Percentiles rank a stretch among this genome's conserved stretches.
Evolutionary conservation across 2,797 vertebrate genomes (phyloP).

Genomic region (Buphagus erythrorhynchus): DNA sequence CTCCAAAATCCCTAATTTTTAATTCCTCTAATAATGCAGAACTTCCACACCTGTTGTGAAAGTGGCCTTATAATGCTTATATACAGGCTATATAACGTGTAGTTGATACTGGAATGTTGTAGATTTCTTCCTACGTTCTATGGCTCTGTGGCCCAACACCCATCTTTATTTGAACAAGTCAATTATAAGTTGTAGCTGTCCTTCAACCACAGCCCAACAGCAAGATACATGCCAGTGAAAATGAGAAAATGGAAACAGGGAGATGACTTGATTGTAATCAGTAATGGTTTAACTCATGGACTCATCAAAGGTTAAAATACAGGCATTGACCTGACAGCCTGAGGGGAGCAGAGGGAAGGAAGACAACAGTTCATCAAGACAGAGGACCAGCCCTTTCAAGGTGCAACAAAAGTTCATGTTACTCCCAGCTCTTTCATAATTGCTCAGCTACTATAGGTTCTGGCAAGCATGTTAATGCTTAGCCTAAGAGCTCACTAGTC

Average conservation of each 20-base stretch:
- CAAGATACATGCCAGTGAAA: not conserved
- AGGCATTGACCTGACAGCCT: not conserved
- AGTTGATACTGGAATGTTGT: not conserved
- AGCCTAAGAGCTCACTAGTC: not conserved
- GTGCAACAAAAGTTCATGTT: not conserved
- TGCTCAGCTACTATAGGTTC: not conserved
- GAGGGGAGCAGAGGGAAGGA: not conserved
- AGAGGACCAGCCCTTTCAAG: not conserved
- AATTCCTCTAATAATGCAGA: not conserved
- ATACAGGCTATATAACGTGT: not conserved
- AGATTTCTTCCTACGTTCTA: not conserved
- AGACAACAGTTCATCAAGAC: not conserved
- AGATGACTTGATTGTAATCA: not conserved
- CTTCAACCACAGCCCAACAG: not conserved
- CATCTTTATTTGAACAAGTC: not conserved
- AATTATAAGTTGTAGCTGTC: not conserved
- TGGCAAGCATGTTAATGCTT: not conserved
- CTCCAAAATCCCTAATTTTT: not conserved
- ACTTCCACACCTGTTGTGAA: not conserved
- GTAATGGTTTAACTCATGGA: not conserved
- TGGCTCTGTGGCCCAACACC: accelerated
- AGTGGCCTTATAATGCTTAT: not conserved
- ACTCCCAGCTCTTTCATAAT: not conserved
- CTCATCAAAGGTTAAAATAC: not conserved
- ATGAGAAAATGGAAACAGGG: not conserved